phyloP scores from a whole-genome alignment of 2,113 vertebrate species.

The Caranx melampygus region DNA sequence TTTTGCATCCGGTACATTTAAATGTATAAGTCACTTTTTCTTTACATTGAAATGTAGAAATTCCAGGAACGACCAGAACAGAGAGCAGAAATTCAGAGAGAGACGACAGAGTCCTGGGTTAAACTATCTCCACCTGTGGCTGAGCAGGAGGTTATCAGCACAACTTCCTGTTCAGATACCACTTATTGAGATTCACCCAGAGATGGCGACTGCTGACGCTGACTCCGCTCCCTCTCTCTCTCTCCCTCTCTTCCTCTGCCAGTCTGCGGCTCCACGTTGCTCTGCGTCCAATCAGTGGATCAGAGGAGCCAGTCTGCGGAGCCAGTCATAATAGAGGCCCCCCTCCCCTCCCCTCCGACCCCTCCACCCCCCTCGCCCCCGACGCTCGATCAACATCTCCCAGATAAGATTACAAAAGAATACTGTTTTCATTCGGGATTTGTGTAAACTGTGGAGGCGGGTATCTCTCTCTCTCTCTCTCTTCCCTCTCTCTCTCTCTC shows the following conservation, averaged over 20 bases:
- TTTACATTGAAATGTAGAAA: neutral
- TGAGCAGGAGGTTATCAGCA: conserved; percentile 63
- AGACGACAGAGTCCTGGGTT: neutral
- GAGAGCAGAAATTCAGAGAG: neutral
- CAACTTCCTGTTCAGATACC: conserved; percentile 63
- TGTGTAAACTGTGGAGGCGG: conserved; percentile 84
- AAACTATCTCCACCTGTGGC: conserved; percentile 67
- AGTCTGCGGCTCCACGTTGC: conserved; percentile 62
- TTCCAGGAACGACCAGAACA: neutral
- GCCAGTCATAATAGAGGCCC: conserved; percentile 85
- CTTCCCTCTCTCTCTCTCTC: conserved; percentile 60
- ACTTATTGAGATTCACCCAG: conserved; percentile 68
- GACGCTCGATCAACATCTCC: conserved; percentile 80
- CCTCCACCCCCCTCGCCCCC: conserved; percentile 16
- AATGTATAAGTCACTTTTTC: neutral
- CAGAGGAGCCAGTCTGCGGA: conserved; percentile 84
- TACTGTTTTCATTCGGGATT: conserved; percentile 84
- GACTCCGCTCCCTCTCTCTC: conserved; percentile 23
- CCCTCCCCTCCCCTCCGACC: neutral
- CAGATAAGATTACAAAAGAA: conserved; percentile 85
- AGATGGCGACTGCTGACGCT: conserved; percentile 72
- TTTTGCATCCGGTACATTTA: neutral
- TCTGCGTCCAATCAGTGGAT: conserved; percentile 83
- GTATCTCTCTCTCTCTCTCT: conserved; percentile 56
- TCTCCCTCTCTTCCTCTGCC: conserved; percentile 38